Percentiles rank a stretch among this genome's conserved stretches.
Evolutionary conservation across 2,888 invertebrate genomes (phyloP).

Genomic region (Mythimna loreyi): DNA sequence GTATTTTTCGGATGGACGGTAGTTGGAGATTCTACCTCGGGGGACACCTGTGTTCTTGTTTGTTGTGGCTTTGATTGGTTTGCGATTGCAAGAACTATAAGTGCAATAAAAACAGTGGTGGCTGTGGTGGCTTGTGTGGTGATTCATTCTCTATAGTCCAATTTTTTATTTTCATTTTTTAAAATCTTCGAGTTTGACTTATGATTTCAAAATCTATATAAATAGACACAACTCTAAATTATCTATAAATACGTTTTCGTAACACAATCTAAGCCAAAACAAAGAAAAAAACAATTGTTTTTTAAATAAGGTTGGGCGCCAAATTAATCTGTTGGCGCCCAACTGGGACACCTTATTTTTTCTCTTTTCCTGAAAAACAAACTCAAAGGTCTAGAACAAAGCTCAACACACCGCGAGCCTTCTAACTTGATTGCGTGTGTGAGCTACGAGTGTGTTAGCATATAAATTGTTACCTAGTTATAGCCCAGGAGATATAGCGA

Average conservation of each 20-base stretch:
- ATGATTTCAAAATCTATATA: not conserved
- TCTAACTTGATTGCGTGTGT: conserved; percentile 69
- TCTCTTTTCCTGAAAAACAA: not conserved
- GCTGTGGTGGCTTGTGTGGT: too few species aligned
- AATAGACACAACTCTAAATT: not conserved
- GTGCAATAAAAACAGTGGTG: too few species aligned
- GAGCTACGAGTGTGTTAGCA: conserved; percentile 69
- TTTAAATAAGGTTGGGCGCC: conserved; percentile 17
- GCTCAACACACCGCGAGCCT: conserved; percentile 57
- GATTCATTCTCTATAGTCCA: too few species aligned
- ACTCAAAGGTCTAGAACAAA: conserved; percentile 49
- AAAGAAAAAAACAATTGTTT: not conserved
- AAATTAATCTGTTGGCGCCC: conserved; percentile 7
- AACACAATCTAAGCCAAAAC: not conserved
- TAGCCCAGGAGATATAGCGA: conserved; percentile 42
- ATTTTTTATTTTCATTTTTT: not conserved
- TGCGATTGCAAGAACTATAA: not conserved
- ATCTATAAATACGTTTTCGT: not conserved
- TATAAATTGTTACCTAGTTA: conserved; percentile 66
- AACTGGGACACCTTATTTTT: conserved; percentile 4
- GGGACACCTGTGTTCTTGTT: conserved; percentile 46
- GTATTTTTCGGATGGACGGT: conserved; percentile 23
- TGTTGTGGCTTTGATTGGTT: not conserved
- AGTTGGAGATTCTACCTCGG: conserved; percentile 4
- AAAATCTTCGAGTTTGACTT: not conserved